phyloP scores from a whole-genome alignment of 2,888 invertebrate species.

The Ditylenchus weischeri region DNA sequence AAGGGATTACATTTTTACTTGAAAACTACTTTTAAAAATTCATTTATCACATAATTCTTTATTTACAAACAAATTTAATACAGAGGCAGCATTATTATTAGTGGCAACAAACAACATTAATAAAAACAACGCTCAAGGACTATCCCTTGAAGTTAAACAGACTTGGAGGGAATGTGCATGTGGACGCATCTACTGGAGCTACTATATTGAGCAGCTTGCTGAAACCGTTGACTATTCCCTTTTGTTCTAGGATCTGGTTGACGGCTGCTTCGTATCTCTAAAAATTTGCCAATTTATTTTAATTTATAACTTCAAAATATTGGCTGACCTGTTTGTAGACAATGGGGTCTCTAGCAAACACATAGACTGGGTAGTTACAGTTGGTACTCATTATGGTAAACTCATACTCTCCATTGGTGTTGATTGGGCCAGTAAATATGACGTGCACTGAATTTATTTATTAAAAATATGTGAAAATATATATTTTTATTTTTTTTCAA shows the following conservation, averaged over 20 bases:
- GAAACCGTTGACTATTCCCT: constrained; percentile 57
- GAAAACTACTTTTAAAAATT: no score
- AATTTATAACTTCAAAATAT: background rate
- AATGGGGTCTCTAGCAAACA: constrained; percentile 57
- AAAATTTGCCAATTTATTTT: background rate
- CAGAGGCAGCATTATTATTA: background rate
- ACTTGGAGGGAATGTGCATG: constrained; percentile 58
- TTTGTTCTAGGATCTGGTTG: constrained; percentile 50
- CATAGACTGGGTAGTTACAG: constrained; percentile 59
- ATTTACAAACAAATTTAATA: background rate
- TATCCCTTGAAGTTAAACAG: constrained; percentile 44
- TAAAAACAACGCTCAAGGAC: background rate
- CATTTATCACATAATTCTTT: no score
- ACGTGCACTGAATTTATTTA: constrained; percentile 47
- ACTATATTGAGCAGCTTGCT: constrained; percentile 56
- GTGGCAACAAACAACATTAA: background rate
- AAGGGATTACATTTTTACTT: no score
- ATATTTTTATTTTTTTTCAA: no score
- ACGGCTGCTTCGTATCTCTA: constrained; percentile 53
- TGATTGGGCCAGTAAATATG: constrained; percentile 53
- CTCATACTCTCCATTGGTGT: constrained; percentile 54
- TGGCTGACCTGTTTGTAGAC: constrained; percentile 54
- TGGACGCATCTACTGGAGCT: constrained; percentile 56
- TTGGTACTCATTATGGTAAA: constrained; percentile 58
- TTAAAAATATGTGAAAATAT: no score